phyloP scores from a whole-genome alignment of 2,113 vertebrate genomes.

The Fregata magnificens region DNA sequence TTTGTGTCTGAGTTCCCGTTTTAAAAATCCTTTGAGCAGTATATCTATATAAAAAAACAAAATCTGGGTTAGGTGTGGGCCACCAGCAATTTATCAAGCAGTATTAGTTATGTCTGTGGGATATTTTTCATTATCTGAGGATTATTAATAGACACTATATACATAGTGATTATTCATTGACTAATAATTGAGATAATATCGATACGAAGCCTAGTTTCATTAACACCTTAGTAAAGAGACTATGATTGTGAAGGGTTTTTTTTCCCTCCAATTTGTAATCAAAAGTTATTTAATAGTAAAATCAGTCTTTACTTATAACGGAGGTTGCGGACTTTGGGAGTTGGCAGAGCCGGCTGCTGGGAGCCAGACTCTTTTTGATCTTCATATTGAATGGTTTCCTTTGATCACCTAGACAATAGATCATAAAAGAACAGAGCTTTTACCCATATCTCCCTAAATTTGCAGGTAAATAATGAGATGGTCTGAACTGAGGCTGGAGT shows the following conservation, averaged over 20 bases:
- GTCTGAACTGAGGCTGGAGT: slow-evolving; percentile 51
- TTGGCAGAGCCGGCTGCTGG: slow-evolving; percentile 61
- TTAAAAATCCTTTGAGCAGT: neutral
- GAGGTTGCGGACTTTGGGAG: slow-evolving; percentile 6
- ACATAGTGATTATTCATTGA: slow-evolving; percentile 24
- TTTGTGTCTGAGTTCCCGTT: neutral
- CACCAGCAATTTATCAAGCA: slow-evolving; percentile 28
- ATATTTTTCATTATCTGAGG: slow-evolving; percentile 59
- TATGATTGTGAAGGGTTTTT: neutral
- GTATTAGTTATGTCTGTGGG: slow-evolving; percentile 28
- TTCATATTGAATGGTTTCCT: slow-evolving; percentile 66
- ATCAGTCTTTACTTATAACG: slow-evolving; percentile 59
- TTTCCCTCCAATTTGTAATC: slow-evolving; percentile 47
- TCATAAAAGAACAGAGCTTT: slow-evolving; percentile 65
- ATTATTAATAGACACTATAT: slow-evolving; percentile 38
- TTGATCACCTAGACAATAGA: slow-evolving; percentile 75
- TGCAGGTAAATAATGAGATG: slow-evolving; percentile 76
- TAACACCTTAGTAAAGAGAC: slow-evolving; percentile 29
- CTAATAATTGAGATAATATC: slow-evolving; percentile 53
- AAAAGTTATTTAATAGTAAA: slow-evolving; percentile 67
- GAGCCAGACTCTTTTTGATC: slow-evolving; percentile 72
- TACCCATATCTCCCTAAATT: slow-evolving; percentile 62
- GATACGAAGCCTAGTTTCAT: slow-evolving; percentile 7
- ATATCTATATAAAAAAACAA: neutral
- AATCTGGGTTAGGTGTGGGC: neutral